Conservation (phyloP, 2,888 invertebrate species). For the Cryptocephalus primarius region DNA sequence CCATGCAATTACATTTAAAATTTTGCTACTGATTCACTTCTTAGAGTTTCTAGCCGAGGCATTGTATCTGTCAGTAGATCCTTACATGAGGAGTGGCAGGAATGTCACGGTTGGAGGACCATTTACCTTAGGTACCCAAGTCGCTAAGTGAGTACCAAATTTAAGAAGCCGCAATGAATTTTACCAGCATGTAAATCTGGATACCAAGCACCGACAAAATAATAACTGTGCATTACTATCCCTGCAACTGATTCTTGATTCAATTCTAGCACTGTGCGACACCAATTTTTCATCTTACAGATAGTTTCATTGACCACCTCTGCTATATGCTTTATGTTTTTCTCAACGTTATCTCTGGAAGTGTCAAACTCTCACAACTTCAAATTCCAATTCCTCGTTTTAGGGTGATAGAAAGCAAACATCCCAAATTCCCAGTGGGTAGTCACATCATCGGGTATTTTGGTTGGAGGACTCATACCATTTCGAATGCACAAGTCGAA, state of each 20-base stretch:
- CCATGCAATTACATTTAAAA: too few relatives aligned
- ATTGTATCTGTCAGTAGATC: background rate
- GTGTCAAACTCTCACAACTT: too few relatives aligned
- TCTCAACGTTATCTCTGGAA: too few relatives aligned
- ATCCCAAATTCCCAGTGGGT: slow-evolving; percentile 53
- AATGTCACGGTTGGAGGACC: too few relatives aligned
- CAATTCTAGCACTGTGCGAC: too few relatives aligned
- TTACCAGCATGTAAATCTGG: background rate
- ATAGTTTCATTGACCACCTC: too few relatives aligned
- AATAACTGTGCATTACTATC: too few relatives aligned
- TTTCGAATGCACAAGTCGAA: slow-evolving; percentile 29
- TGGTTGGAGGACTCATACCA: slow-evolving; percentile 57
- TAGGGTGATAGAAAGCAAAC: slow-evolving; percentile 56
- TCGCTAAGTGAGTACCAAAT: background rate
- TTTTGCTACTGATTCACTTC: too few relatives aligned
- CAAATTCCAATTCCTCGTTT: background rate
- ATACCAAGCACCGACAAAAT: too few relatives aligned
- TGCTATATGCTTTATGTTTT: too few relatives aligned
- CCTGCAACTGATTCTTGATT: too few relatives aligned
- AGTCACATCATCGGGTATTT: slow-evolving; percentile 48
- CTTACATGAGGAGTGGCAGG: background rate
- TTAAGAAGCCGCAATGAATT: background rate
- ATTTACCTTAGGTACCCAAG: background rate
- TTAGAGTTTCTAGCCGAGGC: background rate
- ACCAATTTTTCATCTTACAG: too few relatives aligned